Evolutionary conservation across 2,797 vertebrate genomes (phyloP), one percentile per base, ranked within the genome.

Genomic region (Phrynocephalus vlangalii): DNA sequence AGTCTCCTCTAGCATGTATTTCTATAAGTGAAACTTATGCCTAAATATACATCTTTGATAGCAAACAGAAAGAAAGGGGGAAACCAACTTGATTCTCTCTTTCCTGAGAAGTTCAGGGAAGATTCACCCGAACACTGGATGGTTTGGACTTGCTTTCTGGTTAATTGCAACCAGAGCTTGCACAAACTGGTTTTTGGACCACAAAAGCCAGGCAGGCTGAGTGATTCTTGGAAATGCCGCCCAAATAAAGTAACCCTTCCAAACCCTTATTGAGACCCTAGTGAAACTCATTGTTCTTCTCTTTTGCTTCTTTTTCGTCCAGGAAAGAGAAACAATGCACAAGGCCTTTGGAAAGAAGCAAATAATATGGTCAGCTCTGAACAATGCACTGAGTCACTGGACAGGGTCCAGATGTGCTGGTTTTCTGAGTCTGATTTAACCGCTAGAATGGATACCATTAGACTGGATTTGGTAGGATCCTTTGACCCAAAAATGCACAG

Each of bases 371-470:
- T 20, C 66, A 56, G 63, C 48, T 56, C 48, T 87, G 63, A 38
- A 5, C 28, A 38, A 68, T 68, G 15, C 60, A 67, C 20, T 33
- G 52, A 75, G 15, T 87, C 72, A 68, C 26, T 87, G 63, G 80
- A 68, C 67, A 33, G 86, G 82, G 30, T 63, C 60, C 72, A 68
- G 44, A 75, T 28, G 24, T 38, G 22, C 24, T 70, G 44, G 70
- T 15, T 77, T 44, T 56, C 79, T 67, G 72, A n/a, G 24, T 28
- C n/a, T 50, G 24, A 73, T 87, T 60, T 87, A 82, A 82, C 28
- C 38, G 50, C 56, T 48, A 76, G 15, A 38, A n/a, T 38, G 52
- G 30, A 60, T 56, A 56, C 52, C 82, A 66, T 33, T 76, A 52
- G 38, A 68, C 15, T 85, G 44, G 73, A 68, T 38, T 10, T 16